Evolutionary conservation across 2,888 invertebrate species (phyloP).

Genomic region (Meandrusa payeni): DNA sequence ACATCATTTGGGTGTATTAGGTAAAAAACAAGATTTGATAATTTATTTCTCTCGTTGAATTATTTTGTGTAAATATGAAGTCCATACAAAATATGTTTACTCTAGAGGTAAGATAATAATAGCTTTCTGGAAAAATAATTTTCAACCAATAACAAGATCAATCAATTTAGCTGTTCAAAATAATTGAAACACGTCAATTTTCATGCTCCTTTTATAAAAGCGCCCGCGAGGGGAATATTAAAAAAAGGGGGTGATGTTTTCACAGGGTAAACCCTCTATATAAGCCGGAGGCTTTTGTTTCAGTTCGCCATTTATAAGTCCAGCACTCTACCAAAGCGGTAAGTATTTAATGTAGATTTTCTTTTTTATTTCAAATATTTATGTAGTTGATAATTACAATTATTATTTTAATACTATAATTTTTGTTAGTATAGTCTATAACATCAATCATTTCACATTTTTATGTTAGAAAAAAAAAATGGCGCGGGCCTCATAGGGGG

Average conservation of each 20-base stretch:
- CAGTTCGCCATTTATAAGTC: constrained; percentile 40
- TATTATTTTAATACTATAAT: too few relatives aligned
- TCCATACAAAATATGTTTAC: constrained; percentile 13
- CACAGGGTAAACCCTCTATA: constrained; percentile 47
- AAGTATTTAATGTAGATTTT: constrained; percentile 17
- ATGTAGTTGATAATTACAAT: too few relatives aligned
- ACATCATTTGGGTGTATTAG: too few relatives aligned
- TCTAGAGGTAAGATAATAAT: constrained; percentile 15
- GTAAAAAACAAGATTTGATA: too few relatives aligned
- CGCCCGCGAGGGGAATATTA: constrained; percentile 71
- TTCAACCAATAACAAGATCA: constrained; percentile 49
- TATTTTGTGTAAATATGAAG: too few relatives aligned
- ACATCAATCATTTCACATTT: too few relatives aligned
- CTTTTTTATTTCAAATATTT: neutral
- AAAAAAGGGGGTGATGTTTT: constrained; percentile 65
- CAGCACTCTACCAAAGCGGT: constrained; percentile 20
- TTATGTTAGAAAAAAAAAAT: too few relatives aligned
- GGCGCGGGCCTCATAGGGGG: too few relatives aligned
- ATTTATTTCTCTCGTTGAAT: too few relatives aligned
- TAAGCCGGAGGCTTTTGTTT: constrained; percentile 41
- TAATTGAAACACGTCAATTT: constrained; percentile 76
- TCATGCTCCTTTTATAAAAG: constrained; percentile 44
- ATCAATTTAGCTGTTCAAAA: constrained; percentile 43
- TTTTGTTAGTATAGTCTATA: too few relatives aligned
- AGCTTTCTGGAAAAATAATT: constrained; percentile 28